Conservation (phyloP, 2,113 vertebrate genomes). For the Stegostoma tigrinum region DNA sequence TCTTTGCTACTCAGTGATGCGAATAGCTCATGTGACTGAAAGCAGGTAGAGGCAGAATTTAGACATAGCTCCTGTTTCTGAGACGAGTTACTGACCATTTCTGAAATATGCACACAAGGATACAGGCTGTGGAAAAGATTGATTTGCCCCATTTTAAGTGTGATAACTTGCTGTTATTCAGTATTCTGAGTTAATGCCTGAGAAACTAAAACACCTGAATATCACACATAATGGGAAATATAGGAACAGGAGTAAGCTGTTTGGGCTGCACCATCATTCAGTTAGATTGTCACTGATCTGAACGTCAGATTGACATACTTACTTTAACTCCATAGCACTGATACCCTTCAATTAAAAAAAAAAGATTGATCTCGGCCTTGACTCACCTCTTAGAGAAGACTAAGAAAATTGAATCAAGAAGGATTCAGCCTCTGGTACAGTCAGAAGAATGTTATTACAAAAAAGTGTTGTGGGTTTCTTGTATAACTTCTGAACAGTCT, state of each 20-base stretch:
- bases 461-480: neutral
- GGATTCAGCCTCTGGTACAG: neutral
- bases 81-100: neutral
- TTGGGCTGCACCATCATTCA: neutral
- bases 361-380: neutral
- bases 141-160: neutral
- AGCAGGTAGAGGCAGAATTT: neutral
- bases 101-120: neutral
- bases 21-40: neutral
- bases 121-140: neutral
- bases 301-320: neutral
- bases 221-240: neutral
- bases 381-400: neutral
- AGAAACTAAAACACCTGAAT: neutral
- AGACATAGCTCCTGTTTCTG: neutral
- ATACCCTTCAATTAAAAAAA: neutral
- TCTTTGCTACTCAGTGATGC: neutral
- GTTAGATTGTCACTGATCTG: neutral
- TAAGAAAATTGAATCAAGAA: neutral
- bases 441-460: neutral
- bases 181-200: neutral
- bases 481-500: constrained; percentile 5
- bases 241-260: neutral
- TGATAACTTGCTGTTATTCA: neutral
- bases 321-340: neutral